These are phyloP conservation scores for Trilocha varians DNA, from an alignment of 2,888 invertebrate genomes.

Conservation along the genomic window DNA sequence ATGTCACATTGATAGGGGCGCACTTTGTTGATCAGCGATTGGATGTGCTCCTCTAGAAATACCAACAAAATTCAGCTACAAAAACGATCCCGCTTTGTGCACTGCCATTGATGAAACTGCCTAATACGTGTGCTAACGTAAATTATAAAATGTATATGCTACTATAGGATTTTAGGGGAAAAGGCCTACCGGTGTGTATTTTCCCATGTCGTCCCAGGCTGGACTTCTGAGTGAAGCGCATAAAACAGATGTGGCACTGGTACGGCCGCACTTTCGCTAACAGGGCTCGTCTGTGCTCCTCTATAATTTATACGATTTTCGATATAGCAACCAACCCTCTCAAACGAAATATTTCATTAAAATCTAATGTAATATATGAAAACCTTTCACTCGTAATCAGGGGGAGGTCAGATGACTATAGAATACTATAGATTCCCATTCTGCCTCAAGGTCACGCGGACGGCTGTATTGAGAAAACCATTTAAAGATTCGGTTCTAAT, in stretches of 20 bases:
- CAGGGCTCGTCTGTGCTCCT: slow-evolving; percentile 75
- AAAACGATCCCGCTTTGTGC: slow-evolving; percentile 46
- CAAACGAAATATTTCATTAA: slow-evolving; percentile 43
- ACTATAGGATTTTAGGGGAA: slow-evolving; percentile 71
- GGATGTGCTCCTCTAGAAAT: slow-evolving; percentile 75
- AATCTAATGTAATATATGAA: slow-evolving; percentile 37
- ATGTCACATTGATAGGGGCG: slow-evolving; percentile 80
- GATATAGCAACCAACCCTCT: slow-evolving; percentile 64
- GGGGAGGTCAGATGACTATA: slow-evolving; percentile 58
- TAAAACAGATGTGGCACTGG: slow-evolving; percentile 81
- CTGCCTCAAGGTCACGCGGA: slow-evolving; percentile 60
- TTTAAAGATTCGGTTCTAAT: no score
- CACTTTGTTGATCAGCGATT: slow-evolving; percentile 76
- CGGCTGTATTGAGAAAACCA: no score
- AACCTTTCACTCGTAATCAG: slow-evolving; percentile 63
- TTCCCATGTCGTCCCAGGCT: slow-evolving; percentile 82
- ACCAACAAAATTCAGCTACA: slow-evolving; percentile 72
- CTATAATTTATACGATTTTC: slow-evolving; percentile 70
- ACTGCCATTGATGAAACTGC: slow-evolving; percentile 44
- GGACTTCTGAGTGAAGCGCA: slow-evolving; percentile 83
- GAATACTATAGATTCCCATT: slow-evolving; percentile 40
- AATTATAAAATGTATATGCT: slow-evolving; percentile 56
- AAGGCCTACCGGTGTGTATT: slow-evolving; percentile 78
- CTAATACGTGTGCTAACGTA: slow-evolving; percentile 60
- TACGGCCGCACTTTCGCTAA: slow-evolving; percentile 77